A percentile compares a stretch with the other conserved stretches of the same genome.
These are phyloP conservation scores for Apeira syringaria DNA, from an alignment of 2,888 invertebrate species.

Conservation along the genomic window DNA sequence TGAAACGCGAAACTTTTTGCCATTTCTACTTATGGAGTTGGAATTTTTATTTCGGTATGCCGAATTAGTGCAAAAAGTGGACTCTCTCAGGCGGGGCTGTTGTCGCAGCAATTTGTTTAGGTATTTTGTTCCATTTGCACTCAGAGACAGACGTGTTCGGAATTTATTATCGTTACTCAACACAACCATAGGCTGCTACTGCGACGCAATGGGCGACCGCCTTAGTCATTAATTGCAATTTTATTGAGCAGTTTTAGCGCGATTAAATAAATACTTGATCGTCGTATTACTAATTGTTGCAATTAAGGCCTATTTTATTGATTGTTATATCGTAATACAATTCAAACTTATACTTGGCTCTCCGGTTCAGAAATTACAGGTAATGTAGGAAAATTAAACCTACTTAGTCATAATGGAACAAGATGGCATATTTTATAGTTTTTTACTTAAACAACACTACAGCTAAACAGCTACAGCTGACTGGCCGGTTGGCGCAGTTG, in stretches of 20 bases:
- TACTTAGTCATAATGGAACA: too few species aligned
- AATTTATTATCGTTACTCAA: constrained; percentile 60
- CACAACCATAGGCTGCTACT: constrained; percentile 51
- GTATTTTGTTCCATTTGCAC: constrained; percentile 76
- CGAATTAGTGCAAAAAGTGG: constrained; percentile 82
- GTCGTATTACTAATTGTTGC: constrained; percentile 7
- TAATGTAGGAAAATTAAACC: too few species aligned
- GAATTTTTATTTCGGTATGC: constrained; percentile 84
- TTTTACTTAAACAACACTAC: too few species aligned
- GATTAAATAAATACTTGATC: constrained; percentile 7
- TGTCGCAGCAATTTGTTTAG: constrained; percentile 77
- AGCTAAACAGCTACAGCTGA: too few species aligned
- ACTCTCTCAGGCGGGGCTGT: constrained; percentile 57
- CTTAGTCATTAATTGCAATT: constrained; percentile 27
- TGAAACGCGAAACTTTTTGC: constrained; percentile 45
- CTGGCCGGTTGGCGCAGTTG: too few species aligned
- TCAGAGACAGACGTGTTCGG: constrained; percentile 52
- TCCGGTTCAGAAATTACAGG: too few species aligned
- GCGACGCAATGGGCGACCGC: too few species aligned
- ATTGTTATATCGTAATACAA: neutral
- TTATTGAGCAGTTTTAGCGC: constrained; percentile 26
- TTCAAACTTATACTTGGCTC: too few species aligned
- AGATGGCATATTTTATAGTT: too few species aligned
- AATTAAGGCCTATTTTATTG: neutral
- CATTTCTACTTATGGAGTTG: constrained; percentile 66